Percentiles rank a stretch among this genome's conserved stretches.
Evolutionary conservation across 2,888 invertebrate species (phyloP).

Genomic region (Schizaphis graminum): DNA sequence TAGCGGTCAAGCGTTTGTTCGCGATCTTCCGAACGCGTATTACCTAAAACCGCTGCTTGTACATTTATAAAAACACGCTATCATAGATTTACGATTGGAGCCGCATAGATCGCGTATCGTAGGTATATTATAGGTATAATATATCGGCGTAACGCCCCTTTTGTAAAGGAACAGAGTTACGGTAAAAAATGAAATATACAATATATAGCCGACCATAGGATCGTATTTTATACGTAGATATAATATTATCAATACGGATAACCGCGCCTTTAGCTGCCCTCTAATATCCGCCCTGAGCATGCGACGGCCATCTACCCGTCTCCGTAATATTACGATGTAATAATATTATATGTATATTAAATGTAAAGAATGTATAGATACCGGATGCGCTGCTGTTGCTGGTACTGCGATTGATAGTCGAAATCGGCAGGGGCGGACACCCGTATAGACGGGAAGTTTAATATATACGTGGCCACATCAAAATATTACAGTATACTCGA

Average conservation of each 20-base stretch:
- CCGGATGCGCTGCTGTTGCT: neutral
- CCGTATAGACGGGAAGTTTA: neutral
- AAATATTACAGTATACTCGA: neutral
- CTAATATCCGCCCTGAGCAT: neutral
- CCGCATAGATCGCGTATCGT: neutral
- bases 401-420: neutral
- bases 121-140: neutral
- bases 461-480: neutral
- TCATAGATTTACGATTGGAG: neutral
- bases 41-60: no score
- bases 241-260: neutral
- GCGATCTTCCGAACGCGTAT: neutral
- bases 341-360: neutral
- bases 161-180: neutral
- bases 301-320: neutral
- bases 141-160: conserved; percentile 4
- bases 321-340: neutral
- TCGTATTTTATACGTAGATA: neutral
- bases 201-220: neutral
- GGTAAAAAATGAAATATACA: neutral
- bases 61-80: neutral
- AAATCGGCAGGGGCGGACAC: neutral
- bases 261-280: conserved; percentile 40
- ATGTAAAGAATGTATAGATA: neutral
- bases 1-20: neutral